These are phyloP conservation scores for Drosophila niveifrons DNA, from an alignment of 2,888 invertebrate species.

Conservation along the genomic window DNA sequence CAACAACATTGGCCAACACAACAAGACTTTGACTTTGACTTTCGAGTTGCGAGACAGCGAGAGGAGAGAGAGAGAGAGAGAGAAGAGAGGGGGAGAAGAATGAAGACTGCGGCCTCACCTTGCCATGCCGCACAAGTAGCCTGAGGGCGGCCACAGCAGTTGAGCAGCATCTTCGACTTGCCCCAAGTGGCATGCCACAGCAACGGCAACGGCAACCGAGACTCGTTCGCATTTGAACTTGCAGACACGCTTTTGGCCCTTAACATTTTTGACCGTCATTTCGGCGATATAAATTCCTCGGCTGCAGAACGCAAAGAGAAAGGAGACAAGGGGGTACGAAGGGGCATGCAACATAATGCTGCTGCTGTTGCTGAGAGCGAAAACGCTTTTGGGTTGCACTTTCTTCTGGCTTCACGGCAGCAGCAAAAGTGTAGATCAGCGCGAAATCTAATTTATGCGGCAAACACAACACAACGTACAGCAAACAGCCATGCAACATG, in stretches of 20 bases:
- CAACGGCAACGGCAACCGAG: conserved; percentile 17
- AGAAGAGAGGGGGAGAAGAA: conserved; percentile 3
- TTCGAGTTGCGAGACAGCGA: conserved; percentile 26
- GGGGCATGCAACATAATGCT: conserved; percentile 27
- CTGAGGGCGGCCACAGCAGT: conserved; percentile 54
- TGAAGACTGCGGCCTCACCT: conserved; percentile 57
- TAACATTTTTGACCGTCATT: conserved; percentile 81
- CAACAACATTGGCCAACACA: conserved; percentile 61
- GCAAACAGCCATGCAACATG: conserved; percentile 66
- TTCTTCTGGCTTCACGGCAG: conserved; percentile 61
- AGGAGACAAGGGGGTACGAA: not conserved
- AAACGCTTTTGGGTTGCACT: conserved; percentile 71
- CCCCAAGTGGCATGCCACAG: conserved; percentile 61
- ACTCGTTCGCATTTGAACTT: conserved; percentile 77
- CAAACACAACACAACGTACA: conserved; percentile 48
- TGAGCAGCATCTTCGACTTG: conserved; percentile 41
- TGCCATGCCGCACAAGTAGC: conserved; percentile 77
- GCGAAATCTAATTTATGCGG: conserved; percentile 78
- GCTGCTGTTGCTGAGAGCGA: conserved; percentile 54
- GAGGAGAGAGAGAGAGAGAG: not conserved
- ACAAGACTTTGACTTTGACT: conserved; percentile 45
- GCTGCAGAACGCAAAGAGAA: not conserved
- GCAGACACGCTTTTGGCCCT: conserved; percentile 84
- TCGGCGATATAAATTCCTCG: conserved; percentile 74
- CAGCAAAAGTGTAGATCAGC: conserved; percentile 77